Conservation (phyloP, 2,797 vertebrate genomes). For the Coendou prehensilis region DNA sequence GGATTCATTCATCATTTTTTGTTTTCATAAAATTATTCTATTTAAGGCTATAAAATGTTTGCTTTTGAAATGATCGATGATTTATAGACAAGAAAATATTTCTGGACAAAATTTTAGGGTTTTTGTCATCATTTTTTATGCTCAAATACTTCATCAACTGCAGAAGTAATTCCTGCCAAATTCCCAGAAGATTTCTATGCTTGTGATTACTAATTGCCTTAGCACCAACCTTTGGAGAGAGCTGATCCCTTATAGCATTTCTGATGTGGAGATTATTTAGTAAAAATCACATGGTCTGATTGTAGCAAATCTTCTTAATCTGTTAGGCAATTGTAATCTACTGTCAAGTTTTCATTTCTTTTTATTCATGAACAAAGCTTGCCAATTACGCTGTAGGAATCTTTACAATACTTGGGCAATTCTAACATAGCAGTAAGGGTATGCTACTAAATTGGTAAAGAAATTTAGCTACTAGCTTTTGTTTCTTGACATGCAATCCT, state of each 20-base stretch:
- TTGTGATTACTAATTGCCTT: conserved; percentile 45
- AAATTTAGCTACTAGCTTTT: not conserved
- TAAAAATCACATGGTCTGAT: conserved; percentile 43
- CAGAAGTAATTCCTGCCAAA: conserved; percentile 40
- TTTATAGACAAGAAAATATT: not conserved
- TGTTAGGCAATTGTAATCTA: conserved; percentile 48
- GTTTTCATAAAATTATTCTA: not conserved
- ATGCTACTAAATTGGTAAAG: not conserved
- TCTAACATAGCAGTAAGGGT: not conserved
- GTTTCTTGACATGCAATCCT: not conserved
- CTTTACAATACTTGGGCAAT: accelerated
- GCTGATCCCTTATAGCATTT: conserved; percentile 53
- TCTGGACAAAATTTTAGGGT: not conserved
- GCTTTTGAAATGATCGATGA: conserved; percentile 16
- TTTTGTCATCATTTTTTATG: not conserved
- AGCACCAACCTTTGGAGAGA: conserved; percentile 61
- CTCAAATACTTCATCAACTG: not conserved
- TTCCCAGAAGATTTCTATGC: not conserved
- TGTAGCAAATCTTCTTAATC: not conserved
- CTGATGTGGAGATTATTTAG: conserved; percentile 67
- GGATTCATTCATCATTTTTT: conserved; percentile 58
- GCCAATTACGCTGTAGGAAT: not conserved
- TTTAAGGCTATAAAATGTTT: conserved; percentile 58
- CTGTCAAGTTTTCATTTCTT: not conserved
- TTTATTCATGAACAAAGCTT: not conserved